phyloP scores from a whole-genome alignment of 2,113 vertebrate genomes.

The Canis aureus region DNA sequence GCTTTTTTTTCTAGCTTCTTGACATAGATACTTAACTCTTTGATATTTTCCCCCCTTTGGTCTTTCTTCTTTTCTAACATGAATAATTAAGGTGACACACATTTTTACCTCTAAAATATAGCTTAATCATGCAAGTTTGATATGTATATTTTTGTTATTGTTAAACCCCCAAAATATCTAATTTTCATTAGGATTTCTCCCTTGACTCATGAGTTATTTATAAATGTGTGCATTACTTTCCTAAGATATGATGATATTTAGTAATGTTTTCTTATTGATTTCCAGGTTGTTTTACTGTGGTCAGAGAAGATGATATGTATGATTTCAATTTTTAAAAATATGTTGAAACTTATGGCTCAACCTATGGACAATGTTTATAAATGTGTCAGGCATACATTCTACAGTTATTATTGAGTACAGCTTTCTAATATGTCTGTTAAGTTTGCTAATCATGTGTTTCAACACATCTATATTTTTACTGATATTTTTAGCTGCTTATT shows the following conservation, averaged over 20 bases:
- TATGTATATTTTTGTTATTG: not conserved
- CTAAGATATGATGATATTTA: not conserved
- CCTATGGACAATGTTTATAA: not conserved
- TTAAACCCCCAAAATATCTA: not conserved
- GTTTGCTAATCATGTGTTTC: not conserved
- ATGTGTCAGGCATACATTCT: not conserved
- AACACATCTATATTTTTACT: not conserved
- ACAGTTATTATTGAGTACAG: not conserved
- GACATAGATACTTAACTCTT: not conserved
- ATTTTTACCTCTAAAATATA: not conserved
- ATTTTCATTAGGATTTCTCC: not conserved
- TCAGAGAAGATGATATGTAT: not conserved
- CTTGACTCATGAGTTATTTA: not conserved
- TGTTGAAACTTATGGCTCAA: not conserved
- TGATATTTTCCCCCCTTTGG: not conserved
- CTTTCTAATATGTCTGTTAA: not conserved
- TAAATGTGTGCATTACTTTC: not conserved
- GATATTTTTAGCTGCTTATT: constrained; percentile 33
- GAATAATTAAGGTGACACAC: not conserved
- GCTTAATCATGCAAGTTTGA: not conserved
- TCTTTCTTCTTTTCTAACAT: not conserved
- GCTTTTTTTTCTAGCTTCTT: not conserved
- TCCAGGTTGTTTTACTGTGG: not conserved
- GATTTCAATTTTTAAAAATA: not conserved
- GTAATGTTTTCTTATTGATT: constrained; percentile 13